Percentiles rank a stretch among this genome's conserved stretches.
These are phyloP conservation scores for Lycaon pictus DNA, from an alignment of 2,113 vertebrate species.

Conservation along the genomic window DNA sequence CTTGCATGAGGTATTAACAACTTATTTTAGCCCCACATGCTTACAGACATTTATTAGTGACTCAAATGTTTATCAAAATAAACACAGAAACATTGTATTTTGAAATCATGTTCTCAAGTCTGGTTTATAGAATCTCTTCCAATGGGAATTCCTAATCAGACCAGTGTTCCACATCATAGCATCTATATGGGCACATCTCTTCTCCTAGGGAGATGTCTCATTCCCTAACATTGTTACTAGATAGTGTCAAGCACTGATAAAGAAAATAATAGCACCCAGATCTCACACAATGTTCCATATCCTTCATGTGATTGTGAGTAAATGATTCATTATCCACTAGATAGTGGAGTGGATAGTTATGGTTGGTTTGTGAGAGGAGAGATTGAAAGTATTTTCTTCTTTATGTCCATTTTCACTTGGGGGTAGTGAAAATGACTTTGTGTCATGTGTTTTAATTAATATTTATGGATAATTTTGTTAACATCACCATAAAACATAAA, in stretches of 20 bases:
- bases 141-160: neutral
- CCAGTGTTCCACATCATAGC: neutral
- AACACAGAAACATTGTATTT: neutral
- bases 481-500: neutral
- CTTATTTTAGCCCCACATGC: neutral
- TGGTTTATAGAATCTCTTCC: neutral
- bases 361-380: neutral
- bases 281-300: neutral
- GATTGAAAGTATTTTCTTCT: neutral
- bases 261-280: neutral
- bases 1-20: neutral
- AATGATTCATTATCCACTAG: neutral
- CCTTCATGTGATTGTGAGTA: neutral
- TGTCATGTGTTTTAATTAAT: neutral
- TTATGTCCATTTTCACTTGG: neutral
- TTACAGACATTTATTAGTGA: neutral
- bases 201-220: neutral
- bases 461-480: neutral
- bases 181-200: neutral
- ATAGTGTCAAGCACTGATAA: neutral
- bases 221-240: neutral
- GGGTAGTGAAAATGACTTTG: neutral
- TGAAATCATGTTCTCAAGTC: neutral
- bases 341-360: neutral
- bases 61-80: neutral